phyloP scores from a whole-genome alignment of 2,797 vertebrate genomes.

The Artibeus jamaicensis region DNA sequence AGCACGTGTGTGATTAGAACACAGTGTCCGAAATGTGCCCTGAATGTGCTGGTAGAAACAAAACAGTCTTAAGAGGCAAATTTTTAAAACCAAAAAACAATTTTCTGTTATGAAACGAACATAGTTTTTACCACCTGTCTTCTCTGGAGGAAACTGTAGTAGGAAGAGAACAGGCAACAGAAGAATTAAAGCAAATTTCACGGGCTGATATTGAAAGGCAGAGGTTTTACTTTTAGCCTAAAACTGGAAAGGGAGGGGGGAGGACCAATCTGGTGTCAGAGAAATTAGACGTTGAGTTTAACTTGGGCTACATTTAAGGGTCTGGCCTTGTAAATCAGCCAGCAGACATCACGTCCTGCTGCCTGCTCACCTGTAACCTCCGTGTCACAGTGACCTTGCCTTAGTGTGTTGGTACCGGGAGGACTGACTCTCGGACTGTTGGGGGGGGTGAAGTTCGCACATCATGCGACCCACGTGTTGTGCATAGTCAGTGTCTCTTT shows the following conservation, averaged over 20 bases:
- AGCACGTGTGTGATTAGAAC: constrained; percentile 51
- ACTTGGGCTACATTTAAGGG: not conserved
- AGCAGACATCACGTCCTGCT: not conserved
- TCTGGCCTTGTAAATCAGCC: not conserved
- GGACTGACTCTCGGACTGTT: not conserved
- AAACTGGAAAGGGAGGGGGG: not conserved
- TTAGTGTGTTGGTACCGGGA: not conserved
- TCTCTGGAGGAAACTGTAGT: not conserved
- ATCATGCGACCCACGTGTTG: not conserved
- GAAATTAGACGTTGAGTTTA: not conserved
- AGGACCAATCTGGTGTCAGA: not conserved
- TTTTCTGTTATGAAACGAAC: constrained; percentile 42
- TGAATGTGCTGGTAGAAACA: constrained; percentile 68
- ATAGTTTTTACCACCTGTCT: constrained; percentile 41
- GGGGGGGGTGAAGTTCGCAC: not conserved
- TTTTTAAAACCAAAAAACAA: not conserved
- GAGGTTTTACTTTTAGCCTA: not conserved
- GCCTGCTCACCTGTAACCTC: not conserved
- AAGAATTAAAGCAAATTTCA: constrained; percentile 1
- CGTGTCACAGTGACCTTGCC: not conserved
- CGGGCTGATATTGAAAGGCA: not conserved
- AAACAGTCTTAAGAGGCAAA: constrained; percentile 65
- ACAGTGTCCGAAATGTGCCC: not conserved
- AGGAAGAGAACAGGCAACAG: constrained; percentile 42
- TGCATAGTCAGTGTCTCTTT: not conserved